Conservation (phyloP, 92 coral and sea anemone species). For the Epizoanthus rinbou region DNA sequence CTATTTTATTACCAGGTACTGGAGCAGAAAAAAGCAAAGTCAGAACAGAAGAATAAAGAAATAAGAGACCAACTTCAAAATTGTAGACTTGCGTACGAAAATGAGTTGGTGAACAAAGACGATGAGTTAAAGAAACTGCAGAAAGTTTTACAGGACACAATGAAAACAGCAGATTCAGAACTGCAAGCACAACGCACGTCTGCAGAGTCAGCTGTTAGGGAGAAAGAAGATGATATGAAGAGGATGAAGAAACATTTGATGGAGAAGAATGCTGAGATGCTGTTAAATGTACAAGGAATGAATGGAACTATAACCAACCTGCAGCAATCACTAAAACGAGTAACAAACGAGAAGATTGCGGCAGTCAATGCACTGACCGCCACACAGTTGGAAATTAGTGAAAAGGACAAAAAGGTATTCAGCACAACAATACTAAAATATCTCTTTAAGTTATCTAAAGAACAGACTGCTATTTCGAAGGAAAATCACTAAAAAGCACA, state of each 20-base stretch:
- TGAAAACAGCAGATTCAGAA: neutral
- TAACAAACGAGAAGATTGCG: slow-evolving; percentile 9
- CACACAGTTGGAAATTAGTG: neutral
- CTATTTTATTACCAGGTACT: neutral
- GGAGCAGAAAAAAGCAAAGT: neutral
- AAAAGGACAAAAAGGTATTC: slow-evolving; percentile 1
- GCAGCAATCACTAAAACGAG: neutral
- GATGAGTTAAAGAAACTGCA: neutral
- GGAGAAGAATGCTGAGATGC: neutral
- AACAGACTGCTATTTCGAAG: too few species aligned
- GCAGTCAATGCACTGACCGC: neutral
- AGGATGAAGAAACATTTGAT: neutral
- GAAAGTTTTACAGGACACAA: neutral
- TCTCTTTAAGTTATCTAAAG: too few species aligned
- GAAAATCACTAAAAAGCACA: too few species aligned
- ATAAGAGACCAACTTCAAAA: neutral
- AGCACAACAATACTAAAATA: too few species aligned
- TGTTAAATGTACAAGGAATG: neutral
- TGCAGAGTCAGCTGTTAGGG: neutral
- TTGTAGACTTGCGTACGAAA: neutral
- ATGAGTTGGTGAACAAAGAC: slow-evolving; percentile 4
- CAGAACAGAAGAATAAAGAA: neutral
- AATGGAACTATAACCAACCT: neutral
- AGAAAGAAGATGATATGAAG: neutral
- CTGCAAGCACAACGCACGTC: neutral